Percentiles rank a stretch among this genome's conserved stretches.
These are phyloP conservation scores for Ia io DNA, from an alignment of 2,113 vertebrate species.

Conservation along the genomic window DNA sequence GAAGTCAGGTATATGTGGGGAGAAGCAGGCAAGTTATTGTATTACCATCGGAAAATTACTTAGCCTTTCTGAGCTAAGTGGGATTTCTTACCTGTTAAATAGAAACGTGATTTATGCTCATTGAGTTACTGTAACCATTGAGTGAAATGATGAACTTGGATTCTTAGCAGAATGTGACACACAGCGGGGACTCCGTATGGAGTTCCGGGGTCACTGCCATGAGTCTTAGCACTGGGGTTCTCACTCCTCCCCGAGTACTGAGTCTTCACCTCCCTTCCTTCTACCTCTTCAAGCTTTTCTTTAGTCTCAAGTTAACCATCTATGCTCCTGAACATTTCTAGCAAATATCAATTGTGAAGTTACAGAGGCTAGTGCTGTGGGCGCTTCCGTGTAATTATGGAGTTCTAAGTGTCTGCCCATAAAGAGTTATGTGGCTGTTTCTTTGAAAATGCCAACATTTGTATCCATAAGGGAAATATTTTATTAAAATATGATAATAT, in stretches of 20 bases:
- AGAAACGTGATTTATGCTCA: not conserved
- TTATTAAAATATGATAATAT: slow-evolving; percentile 64
- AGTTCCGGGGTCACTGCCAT: not conserved
- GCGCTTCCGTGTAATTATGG: not conserved
- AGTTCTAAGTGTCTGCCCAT: slow-evolving; percentile 4
- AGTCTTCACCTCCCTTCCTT: not conserved
- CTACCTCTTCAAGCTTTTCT: not conserved
- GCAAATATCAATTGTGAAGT: not conserved
- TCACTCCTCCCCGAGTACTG: not conserved
- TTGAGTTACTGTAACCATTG: not conserved
- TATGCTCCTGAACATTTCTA: not conserved
- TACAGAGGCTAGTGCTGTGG: not conserved
- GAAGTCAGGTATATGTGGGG: not conserved
- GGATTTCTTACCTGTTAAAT: not conserved
- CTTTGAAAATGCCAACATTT: slow-evolving; percentile 49
- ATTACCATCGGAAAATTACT: not conserved
- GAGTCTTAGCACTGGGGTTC: not conserved
- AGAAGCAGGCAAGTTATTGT: not conserved
- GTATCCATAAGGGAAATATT: slow-evolving; percentile 53
- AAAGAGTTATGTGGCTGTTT: slow-evolving; percentile 39
- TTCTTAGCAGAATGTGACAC: not conserved
- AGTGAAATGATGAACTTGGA: not conserved
- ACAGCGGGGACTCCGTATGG: not conserved
- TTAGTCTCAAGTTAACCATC: not conserved
- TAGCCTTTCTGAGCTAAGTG: not conserved